phyloP scores from a whole-genome alignment of 2,113 vertebrate species.

The Nibea albiflora region DNA sequence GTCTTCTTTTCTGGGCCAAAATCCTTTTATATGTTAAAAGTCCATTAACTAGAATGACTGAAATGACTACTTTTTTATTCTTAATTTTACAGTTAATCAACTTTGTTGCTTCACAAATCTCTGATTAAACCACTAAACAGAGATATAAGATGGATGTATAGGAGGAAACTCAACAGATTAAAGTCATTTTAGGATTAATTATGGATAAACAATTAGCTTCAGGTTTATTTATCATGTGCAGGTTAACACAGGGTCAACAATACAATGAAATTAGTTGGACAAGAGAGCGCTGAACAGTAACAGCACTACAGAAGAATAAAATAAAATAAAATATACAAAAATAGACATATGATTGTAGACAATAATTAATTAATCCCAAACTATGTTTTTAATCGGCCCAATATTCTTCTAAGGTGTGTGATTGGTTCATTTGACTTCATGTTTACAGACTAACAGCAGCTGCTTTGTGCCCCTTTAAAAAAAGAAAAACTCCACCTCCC shows the following conservation, averaged over 20 bases:
- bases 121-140: background rate
- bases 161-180: background rate
- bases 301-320: too few relatives aligned
- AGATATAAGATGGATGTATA: background rate
- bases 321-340: too few relatives aligned
- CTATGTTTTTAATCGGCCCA: too few relatives aligned
- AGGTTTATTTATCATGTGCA: too few relatives aligned
- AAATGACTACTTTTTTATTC: background rate
- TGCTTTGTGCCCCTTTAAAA: background rate
- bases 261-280: too few relatives aligned
- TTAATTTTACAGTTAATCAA: background rate
- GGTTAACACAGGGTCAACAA: too few relatives aligned
- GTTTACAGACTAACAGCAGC: background rate
- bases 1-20: too few relatives aligned
- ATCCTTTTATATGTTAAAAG: too few relatives aligned
- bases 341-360: too few relatives aligned
- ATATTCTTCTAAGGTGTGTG: too few relatives aligned
- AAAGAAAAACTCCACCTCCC: constrained; percentile 63
- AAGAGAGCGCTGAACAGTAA: too few relatives aligned
- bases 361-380: too few relatives aligned
- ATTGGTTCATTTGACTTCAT: background rate
- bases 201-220: background rate
- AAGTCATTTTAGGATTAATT: background rate
- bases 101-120: background rate
- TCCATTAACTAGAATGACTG: background rate